Conservation (phyloP, 2,113 vertebrate species). For the Panthera tigris region DNA sequence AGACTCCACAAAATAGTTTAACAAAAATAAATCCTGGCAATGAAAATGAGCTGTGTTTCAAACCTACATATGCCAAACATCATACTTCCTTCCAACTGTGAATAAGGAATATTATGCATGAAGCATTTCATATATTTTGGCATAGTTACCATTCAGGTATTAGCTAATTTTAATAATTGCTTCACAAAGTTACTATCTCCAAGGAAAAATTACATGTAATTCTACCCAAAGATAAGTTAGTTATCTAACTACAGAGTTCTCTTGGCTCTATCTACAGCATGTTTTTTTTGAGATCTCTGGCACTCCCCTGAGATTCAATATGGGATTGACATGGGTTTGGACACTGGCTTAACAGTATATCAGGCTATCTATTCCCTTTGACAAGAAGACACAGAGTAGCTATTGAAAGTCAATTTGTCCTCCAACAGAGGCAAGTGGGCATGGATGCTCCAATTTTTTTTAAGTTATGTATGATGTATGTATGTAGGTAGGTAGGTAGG, state of each 20-base stretch:
- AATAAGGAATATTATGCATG: neutral
- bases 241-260: neutral
- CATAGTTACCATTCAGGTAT: neutral
- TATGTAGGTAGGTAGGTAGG: no score
- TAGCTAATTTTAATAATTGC: neutral
- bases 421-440: neutral
- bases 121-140: constrained; percentile 4
- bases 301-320: neutral
- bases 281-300: neutral
- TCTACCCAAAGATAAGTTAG: neutral
- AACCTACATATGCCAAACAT: constrained; percentile 32
- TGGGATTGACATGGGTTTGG: neutral
- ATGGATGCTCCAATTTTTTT: neutral
- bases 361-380: neutral
- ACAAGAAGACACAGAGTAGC: neutral
- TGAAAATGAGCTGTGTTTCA: constrained; percentile 31
- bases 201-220: neutral
- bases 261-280: neutral
- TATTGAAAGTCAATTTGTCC: neutral
- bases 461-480: no score
- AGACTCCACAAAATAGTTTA: constrained; percentile 39
- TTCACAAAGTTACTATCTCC: neutral
- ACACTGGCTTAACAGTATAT: neutral
- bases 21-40: constrained; percentile 67
- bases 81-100: constrained; percentile 26